Evolutionary conservation across 2,888 invertebrate species (phyloP).

Genomic region (Rotaria macrura): DNA sequence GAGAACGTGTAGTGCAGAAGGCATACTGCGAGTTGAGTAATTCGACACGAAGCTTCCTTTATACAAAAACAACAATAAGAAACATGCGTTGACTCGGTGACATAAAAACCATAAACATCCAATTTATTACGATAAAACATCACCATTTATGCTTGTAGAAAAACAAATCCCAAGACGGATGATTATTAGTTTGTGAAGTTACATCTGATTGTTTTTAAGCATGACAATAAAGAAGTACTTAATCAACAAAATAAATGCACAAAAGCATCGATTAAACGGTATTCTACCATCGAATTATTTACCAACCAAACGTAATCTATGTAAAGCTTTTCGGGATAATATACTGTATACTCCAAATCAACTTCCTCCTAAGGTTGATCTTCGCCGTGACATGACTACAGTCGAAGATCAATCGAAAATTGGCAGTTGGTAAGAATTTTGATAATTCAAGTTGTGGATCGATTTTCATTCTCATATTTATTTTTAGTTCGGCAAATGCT

Average conservation of each 20-base stretch:
- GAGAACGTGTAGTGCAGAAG: too few relatives aligned
- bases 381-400: neutral
- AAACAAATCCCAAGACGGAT: too few relatives aligned
- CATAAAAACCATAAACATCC: too few relatives aligned
- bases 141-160: too few relatives aligned
- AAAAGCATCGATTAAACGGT: neutral
- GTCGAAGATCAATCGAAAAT: neutral
- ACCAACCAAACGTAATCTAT: neutral
- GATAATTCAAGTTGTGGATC: neutral
- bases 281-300: neutral
- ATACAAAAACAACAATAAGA: too few relatives aligned
- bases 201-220: too few relatives aligned
- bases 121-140: too few relatives aligned
- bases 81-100: too few relatives aligned
- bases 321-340: neutral
- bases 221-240: neutral
- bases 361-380: neutral
- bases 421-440: neutral
- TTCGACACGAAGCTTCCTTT: too few relatives aligned
- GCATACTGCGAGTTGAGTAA: too few relatives aligned
- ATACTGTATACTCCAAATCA: neutral
- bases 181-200: too few relatives aligned
- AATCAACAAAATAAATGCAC: neutral
- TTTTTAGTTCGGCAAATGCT: neutral
- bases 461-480: neutral